phyloP scores from a whole-genome alignment of 2,888 invertebrate genomes.

The Venustoraphidia nigricollis region DNA sequence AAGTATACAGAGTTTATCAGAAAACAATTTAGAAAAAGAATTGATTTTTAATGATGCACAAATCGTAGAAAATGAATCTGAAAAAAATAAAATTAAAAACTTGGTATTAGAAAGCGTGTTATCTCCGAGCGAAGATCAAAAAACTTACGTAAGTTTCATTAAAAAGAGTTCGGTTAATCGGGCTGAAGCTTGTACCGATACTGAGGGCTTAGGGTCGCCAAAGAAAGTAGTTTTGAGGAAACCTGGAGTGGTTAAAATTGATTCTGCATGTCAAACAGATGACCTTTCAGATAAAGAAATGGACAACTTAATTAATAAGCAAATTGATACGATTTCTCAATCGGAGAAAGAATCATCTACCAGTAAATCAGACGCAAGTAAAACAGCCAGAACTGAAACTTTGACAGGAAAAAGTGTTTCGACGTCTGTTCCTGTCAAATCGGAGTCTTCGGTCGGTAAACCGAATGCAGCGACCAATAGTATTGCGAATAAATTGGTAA shows the following conservation, averaged over 20 bases:
- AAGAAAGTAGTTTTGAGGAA: constrained; percentile 17
- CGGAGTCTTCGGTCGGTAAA: neutral
- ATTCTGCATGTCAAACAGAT: constrained; percentile 15
- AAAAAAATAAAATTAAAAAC: constrained; percentile 3
- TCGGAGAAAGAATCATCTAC: constrained; percentile 19
- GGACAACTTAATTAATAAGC: too few relatives aligned
- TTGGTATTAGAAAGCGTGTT: constrained; percentile 12
- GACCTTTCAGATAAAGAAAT: constrained; percentile 16
- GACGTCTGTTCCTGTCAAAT: too few relatives aligned
- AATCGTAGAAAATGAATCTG: constrained; percentile 16
- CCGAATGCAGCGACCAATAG: constrained; percentile 2
- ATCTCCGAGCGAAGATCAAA: constrained; percentile 29
- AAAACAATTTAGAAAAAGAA: constrained; percentile 19
- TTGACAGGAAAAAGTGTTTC: constrained; percentile 6
- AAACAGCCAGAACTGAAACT: constrained; percentile 15
- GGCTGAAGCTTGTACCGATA: constrained; percentile 26
- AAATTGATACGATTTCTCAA: too few relatives aligned
- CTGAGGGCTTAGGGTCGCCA: constrained; percentile 24
- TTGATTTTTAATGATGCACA: constrained; percentile 18
- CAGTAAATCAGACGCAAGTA: constrained; percentile 15
- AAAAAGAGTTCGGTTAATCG: constrained; percentile 25
- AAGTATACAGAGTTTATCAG: too few relatives aligned
- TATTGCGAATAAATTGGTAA: neutral
- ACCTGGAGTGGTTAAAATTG: constrained; percentile 20
- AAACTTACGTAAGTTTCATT: constrained; percentile 24